Evolutionary conservation across 1,140 invertebrate species (phyloP), one percentile per base, ranked within the genome.

Genomic region (Ptiloglossa arizonensis): DNA sequence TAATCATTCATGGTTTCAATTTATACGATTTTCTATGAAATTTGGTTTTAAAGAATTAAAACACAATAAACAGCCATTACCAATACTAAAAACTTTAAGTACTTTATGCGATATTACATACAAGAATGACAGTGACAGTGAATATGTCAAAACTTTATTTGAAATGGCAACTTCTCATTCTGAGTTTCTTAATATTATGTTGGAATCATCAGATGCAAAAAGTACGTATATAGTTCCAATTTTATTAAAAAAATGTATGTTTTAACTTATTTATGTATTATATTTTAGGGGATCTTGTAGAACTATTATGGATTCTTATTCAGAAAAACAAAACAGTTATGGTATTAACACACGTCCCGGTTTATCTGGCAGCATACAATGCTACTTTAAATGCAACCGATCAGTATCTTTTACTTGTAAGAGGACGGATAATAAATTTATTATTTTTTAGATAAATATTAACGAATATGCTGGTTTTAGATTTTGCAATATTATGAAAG

Each of bases 121-220:
- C 78, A 81, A 87, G 69, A 83, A 92, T 73, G 80, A 86, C 2
- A 57, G 82, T 17, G 82, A 93, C 15, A 89, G 94, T 62, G 92
- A 94, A 11, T 94, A 95, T 78, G 91, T 93, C 0, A 92, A 92
- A 22, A 92, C 93, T 17, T 87, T 96, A 38, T 95, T 96, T 77
- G 95, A 96, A 82, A 96, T 96, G 95, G 93, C 94, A n/a, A 94
- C 94, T 17, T 95, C 95, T 0, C 96, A 96, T 92, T 96, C 96
- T 0, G 95, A 96, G 83, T 96, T 96, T 88, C 90, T 95, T 44
- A 95, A 95, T 81, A 92, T 95, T 0, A 94, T 96, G 92, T 80
- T 95, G 5, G 93, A 92, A 64, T 85, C 87, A 32, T 76, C 85
- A 81, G 90, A 38, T 86, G 92, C 80, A 78, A 93, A 89, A 89